Conservation (phyloP, 2,888 invertebrate genomes). For the Subacronicta megacephala region DNA sequence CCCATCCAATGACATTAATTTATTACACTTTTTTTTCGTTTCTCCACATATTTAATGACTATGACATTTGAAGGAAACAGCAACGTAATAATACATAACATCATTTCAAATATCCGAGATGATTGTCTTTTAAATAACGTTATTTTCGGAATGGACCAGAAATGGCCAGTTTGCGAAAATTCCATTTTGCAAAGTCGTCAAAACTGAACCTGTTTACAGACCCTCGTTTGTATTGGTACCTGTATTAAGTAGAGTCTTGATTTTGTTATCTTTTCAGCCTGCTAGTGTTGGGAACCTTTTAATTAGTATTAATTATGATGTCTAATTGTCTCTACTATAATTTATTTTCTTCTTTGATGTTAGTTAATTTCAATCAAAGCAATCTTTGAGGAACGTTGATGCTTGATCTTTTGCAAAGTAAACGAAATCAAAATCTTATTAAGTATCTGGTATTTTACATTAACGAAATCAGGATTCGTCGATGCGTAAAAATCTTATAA, state of each 20-base stretch:
- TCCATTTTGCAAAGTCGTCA: conserved; percentile 21
- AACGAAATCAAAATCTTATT: conserved; percentile 8
- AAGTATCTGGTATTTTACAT: neutral
- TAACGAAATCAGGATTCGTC: conserved; percentile 5
- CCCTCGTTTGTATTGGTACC: conserved; percentile 1
- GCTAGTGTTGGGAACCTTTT: conserved; percentile 7
- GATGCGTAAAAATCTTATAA: neutral
- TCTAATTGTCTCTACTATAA: conserved; percentile 16
- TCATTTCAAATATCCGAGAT: neutral
- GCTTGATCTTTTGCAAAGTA: conserved; percentile 3
- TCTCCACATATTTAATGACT: no score
- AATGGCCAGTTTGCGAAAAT: conserved; percentile 16
- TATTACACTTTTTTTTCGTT: no score
- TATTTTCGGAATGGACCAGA: conserved; percentile 12
- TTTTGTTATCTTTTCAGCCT: conserved; percentile 4
- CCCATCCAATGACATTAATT: no score
- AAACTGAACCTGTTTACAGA: conserved; percentile 20
- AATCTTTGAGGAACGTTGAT: conserved; percentile 11
- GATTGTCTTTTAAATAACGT: conserved; percentile 5
- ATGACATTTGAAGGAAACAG: neutral
- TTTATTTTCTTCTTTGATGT: conserved; percentile 30
- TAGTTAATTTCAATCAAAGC: conserved; percentile 14
- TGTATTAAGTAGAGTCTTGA: conserved; percentile 11
- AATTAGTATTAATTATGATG: conserved; percentile 12
- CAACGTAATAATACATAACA: neutral